phyloP scores from a whole-genome alignment of 2,113 vertebrate species.

The Prochilodus magdalenae region DNA sequence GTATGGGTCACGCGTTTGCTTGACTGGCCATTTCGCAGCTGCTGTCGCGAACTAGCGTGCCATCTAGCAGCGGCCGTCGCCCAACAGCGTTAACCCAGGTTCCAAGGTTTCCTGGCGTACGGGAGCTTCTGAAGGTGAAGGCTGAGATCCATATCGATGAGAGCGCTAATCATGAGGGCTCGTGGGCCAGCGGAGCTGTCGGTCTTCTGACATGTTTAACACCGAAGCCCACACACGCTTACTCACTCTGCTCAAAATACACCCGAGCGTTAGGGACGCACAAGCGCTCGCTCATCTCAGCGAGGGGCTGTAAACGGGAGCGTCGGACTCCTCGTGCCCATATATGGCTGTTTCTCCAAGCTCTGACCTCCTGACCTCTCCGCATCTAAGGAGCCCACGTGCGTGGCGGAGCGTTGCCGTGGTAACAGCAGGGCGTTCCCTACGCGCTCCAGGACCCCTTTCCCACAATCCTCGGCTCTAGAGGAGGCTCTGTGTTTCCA shows the following conservation, averaged over 20 bases:
- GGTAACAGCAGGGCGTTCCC: slow-evolving; percentile 20
- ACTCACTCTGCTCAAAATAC: slow-evolving; percentile 4
- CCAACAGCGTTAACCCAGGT: background rate
- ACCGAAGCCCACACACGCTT: background rate
- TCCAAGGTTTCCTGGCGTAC: background rate
- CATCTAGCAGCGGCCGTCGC: background rate
- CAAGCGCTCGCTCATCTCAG: background rate
- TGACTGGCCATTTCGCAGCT: background rate
- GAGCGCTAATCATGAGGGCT: background rate
- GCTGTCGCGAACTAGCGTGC: background rate
- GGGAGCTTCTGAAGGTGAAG: background rate
- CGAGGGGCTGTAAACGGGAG: background rate
- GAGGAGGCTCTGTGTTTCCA: background rate
- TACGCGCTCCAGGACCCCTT: background rate
- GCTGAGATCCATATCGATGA: background rate
- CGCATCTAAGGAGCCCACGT: slow-evolving; percentile 35
- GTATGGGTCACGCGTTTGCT: background rate
- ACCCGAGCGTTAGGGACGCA: background rate
- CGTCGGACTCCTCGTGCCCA: slow-evolving; percentile 17
- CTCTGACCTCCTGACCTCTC: slow-evolving; percentile 33
- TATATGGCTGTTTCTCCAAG: slow-evolving; percentile 33
- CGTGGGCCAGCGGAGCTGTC: background rate
- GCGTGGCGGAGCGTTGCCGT: slow-evolving; percentile 33
- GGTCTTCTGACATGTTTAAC: slow-evolving; percentile 3
- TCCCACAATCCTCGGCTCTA: background rate